Evolutionary conservation across 2,888 invertebrate genomes (phyloP), one percentile per base, ranked within the genome.

Genomic region (Eumerus sabulonum): DNA sequence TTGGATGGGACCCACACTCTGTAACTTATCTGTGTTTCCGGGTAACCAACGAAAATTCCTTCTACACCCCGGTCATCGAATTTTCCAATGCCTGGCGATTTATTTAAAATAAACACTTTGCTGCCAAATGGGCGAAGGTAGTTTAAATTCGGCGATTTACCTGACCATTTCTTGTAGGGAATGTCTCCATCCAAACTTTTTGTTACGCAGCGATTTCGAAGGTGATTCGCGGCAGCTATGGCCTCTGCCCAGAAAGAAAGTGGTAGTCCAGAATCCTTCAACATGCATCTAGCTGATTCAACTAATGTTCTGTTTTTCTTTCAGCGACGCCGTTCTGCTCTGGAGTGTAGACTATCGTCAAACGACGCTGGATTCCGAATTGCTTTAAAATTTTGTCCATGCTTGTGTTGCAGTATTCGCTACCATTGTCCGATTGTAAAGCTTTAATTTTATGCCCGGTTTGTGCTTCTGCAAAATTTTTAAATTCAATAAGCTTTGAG

Each of bases 221-320:
- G 51, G 48, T 84, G 82, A 40, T 77, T 82, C 16, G 85, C 85
- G 35, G 84, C 83, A 13, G 67, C 72, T 1, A 84, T 81, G n/a
- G 86, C 84, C 67, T 86, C 86, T 40, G 83, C 84, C 84, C 85
- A 86, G 57, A 84, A 84, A 5, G 38, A 45, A 11, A 82, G 45
- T 4, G 82, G 64, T 9, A 85, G 45, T 9, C 82, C 82, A 7
- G 83, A 67, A 19, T 85, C 70, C 0, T 81, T 73, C 59, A 87
- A 45, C 63, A 82, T 70, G 14, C 82, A 83, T 16, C 83, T 44
- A 9, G 79, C 73, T 71, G 72, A 79, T 13, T 82, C 82, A 0
- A 82, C 51, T 0, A 83, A 70, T 4, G 82, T 82, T 27, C 82
- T 59, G 19, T 84, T 83, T 57, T 73, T 82, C 82, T 70, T 38